Evolutionary conservation across 1,140 invertebrate species (phyloP), one percentile per base, ranked within the genome.

Genomic region (Oncopodura yosiiana): DNA sequence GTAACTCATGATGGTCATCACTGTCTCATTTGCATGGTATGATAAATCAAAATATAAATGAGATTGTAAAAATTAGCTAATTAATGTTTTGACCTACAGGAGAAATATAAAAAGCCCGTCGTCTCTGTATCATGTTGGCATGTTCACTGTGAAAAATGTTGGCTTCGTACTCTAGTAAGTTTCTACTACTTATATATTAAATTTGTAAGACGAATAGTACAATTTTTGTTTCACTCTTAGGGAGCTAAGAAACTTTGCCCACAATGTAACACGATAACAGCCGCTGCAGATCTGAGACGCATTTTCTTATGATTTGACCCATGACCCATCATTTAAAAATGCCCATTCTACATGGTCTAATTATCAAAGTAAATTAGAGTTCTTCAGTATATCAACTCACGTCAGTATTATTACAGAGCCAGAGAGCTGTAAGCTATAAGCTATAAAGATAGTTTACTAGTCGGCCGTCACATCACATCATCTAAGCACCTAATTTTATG

Each of bases 51-150:
- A 19, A 27, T 36, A 3, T 36, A 43, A 43, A 23, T 43, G 12
- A 30, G 11, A 48, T 14, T 49, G 16, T 34, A 36, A 29, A 1
- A 19, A 23, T 29, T 51, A 44, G 21, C 23, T 49, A 24, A 12
- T 21, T 32, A 50, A 32, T 53, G 9, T 27, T 58, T 62, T 27
- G 49, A 65, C 37, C 68, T 73, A 3, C 66, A 83, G 81, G 80
- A 81, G 57, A 72, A 74, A 16, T 92, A 90, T 67, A 78, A 78
- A 39, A 87, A 85, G 53, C 90, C 91, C n/a, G 82, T 93, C 12
- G 87, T 90, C n/a, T 94, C 90, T 1, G 83, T 93, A 38, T 86
- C 86, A 66, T 95, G 92, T 70, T 95, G 92, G 92, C 91, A 95
- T 72, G 89, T 94, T 0, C 86, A 94, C 69, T 95, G 90, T 67